These are phyloP conservation scores for Agrypnus murinus DNA, from an alignment of 2,888 invertebrate species.

Conservation along the genomic window DNA sequence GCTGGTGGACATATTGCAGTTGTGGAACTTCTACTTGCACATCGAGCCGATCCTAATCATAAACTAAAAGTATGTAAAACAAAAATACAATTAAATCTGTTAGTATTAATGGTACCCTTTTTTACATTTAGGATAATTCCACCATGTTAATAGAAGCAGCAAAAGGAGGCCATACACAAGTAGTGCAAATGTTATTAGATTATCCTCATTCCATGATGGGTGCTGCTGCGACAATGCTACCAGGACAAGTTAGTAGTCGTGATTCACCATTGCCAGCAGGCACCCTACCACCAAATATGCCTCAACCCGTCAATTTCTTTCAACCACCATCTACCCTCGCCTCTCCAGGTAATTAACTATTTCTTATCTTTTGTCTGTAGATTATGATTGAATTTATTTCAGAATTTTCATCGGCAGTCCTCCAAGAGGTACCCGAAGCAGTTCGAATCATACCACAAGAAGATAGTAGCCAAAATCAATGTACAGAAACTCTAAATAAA, in stretches of 20 bases:
- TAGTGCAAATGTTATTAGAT: constrained; percentile 95
- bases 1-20: constrained; percentile 96
- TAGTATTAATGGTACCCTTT: background rate
- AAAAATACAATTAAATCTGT: background rate
- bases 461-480: constrained; percentile 60
- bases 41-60: constrained; percentile 96
- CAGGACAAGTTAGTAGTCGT: constrained; percentile 66
- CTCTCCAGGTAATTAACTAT: constrained; percentile 60
- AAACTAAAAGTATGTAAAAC: constrained; percentile 82
- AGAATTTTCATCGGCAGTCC: constrained; percentile 65
- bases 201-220: constrained; percentile 89
- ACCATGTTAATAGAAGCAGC: constrained; percentile 99
- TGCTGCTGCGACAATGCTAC: constrained; percentile 66
- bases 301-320: constrained; percentile 67
- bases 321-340: constrained; percentile 67
- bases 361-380: constrained; percentile 43
- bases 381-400: constrained; percentile 11
- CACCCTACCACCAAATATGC: constrained; percentile 53
- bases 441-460: constrained; percentile 75
- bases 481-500: constrained; percentile 62
- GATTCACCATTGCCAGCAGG: constrained; percentile 66
- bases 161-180: constrained; percentile 96
- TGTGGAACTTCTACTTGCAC: constrained; percentile 92
- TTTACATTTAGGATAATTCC: constrained; percentile 86
- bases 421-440: constrained; percentile 77